Conservation (phyloP, 2,888 invertebrate species). For the Neelides folsomi region DNA sequence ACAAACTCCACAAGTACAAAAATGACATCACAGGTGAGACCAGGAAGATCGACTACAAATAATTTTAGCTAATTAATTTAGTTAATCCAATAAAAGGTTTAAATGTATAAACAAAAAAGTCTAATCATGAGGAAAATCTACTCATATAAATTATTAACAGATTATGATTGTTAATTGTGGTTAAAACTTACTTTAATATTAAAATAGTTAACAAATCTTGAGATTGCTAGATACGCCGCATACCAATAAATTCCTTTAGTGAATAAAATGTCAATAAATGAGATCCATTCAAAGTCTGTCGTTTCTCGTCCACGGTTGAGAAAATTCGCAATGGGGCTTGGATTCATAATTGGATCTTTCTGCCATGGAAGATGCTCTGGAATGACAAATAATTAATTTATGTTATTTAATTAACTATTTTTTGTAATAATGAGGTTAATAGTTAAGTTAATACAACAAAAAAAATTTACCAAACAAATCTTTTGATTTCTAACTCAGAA, state of each 20-base stretch:
- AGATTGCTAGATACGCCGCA: conserved; percentile 8
- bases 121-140: no score
- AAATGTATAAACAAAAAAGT: no score
- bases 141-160: no score
- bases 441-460: no score
- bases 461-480: no score
- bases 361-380: conserved; percentile 15
- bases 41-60: conserved; percentile 9
- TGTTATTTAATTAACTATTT: no score
- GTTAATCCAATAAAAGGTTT: no score
- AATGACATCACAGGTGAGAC: conserved; percentile 38
- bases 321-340: conserved; percentile 45
- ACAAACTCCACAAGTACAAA: conserved; percentile 40
- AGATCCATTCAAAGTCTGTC: conserved; percentile 59
- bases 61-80: neutral
- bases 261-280: conserved; percentile 35
- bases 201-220: conserved; percentile 4
- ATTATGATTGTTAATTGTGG: no score
- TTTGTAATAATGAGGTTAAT: no score
- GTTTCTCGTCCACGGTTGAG: conserved; percentile 48
- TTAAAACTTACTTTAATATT: conserved; percentile 11
- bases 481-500: conserved; percentile 2
- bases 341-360: conserved; percentile 37
- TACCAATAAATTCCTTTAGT: conserved; percentile 18
- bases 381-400: no score